Evolutionary conservation across 2,113 vertebrate genomes (phyloP).

Genomic region (Rhinolophus ferrumequinum): DNA sequence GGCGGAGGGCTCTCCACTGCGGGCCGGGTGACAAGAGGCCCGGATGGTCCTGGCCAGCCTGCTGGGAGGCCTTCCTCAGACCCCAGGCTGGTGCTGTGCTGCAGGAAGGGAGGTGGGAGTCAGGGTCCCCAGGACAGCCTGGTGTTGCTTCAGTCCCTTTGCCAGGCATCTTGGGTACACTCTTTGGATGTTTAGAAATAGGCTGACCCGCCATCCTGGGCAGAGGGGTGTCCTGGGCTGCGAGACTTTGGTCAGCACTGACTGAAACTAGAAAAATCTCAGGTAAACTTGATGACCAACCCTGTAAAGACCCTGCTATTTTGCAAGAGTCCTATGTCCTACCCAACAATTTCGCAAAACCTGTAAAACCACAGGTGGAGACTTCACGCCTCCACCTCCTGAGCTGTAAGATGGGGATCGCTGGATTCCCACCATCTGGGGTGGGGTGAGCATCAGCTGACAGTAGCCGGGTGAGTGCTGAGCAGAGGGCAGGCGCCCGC

Average conservation of each 20-base stretch:
- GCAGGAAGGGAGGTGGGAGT: neutral
- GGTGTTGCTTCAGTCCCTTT: neutral
- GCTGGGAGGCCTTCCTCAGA: neutral
- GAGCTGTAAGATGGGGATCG: neutral
- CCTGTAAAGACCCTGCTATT: neutral
- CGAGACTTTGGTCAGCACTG: neutral
- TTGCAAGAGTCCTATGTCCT: neutral
- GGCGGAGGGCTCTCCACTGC: neutral
- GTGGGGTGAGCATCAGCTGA: neutral
- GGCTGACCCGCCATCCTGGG: neutral
- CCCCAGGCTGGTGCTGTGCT: neutral
- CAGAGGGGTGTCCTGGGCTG: neutral
- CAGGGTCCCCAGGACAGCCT: neutral
- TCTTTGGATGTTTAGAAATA: neutral
- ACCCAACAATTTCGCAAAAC: neutral
- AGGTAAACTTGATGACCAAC: neutral
- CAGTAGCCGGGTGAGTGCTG: neutral
- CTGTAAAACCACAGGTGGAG: neutral
- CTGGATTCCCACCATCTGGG: neutral
- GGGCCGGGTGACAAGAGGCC: neutral
- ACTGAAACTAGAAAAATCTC: neutral
- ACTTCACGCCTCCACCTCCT: neutral
- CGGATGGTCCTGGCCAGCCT: rapidly evolving
- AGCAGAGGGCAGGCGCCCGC: neutral
- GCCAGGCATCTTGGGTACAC: too few species aligned